These are phyloP conservation scores for Nymphalis io DNA, from an alignment of 1,140 invertebrate genomes.

Conservation along the genomic window DNA sequence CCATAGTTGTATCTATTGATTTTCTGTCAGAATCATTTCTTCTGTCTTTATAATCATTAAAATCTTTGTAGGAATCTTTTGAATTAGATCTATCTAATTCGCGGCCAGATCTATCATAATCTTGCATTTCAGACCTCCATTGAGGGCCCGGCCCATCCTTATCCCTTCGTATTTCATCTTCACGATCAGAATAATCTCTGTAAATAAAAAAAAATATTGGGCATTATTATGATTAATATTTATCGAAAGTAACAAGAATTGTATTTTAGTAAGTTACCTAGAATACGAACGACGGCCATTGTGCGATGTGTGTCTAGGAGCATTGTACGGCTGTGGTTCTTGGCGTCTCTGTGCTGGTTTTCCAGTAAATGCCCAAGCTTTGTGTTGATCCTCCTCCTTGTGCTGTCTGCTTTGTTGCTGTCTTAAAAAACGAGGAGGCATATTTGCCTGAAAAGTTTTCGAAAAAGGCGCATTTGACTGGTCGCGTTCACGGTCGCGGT, in stretches of 20 bases:
- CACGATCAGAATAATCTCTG: constrained; percentile 76
- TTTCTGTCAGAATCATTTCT: constrained; percentile 73
- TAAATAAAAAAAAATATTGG: constrained; percentile 30
- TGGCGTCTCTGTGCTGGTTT: constrained; percentile 75
- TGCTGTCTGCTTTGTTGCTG: constrained; percentile 83
- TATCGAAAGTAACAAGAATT: neutral
- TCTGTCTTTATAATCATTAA: constrained; percentile 67
- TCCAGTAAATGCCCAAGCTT: constrained; percentile 66
- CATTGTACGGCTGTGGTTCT: constrained; percentile 65
- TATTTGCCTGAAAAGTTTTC: constrained; percentile 88
- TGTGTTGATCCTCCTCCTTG: constrained; percentile 59
- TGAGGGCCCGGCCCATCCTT: constrained; percentile 71
- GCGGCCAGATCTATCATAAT: constrained; percentile 68
- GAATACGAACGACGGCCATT: constrained; percentile 73
- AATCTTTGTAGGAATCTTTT: constrained; percentile 75
- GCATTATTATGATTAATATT: neutral
- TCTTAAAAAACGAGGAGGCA: constrained; percentile 93
- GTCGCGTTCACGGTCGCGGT: constrained; percentile 46
- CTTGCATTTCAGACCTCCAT: constrained; percentile 78
- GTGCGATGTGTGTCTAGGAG: constrained; percentile 64
- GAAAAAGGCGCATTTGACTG: constrained; percentile 82
- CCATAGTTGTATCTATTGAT: constrained; percentile 57
- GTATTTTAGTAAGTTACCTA: constrained; percentile 49
- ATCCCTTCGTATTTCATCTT: constrained; percentile 73
- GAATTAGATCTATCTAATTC: constrained; percentile 77